These are phyloP conservation scores for Stratiomys singularior DNA, from an alignment of 2,888 invertebrate species.

Conservation along the genomic window DNA sequence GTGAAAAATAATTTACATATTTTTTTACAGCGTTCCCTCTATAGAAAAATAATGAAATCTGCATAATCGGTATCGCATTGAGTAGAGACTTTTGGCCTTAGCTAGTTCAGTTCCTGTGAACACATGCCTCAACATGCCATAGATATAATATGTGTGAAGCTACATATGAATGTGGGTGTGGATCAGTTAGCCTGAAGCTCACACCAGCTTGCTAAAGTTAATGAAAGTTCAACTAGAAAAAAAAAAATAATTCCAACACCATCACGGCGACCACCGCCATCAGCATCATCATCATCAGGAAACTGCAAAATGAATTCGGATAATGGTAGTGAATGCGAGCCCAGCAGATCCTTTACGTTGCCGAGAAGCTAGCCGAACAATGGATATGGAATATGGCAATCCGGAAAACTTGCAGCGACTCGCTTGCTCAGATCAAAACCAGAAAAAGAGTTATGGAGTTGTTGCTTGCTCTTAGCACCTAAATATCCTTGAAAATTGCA, in stretches of 20 bases:
- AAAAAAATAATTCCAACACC: neutral
- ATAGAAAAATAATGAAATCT: conserved; percentile 26
- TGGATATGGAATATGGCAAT: neutral
- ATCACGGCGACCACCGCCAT: too few species aligned
- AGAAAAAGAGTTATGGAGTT: conserved; percentile 8
- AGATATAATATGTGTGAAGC: too few species aligned
- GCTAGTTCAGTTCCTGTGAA: neutral
- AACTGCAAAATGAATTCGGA: conserved; percentile 12
- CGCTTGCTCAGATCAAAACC: neutral
- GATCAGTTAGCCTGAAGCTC: neutral
- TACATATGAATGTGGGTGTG: neutral
- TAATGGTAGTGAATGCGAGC: neutral
- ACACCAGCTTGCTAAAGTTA: neutral
- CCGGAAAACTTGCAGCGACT: neutral
- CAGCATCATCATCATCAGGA: neutral
- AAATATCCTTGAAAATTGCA: conserved; percentile 42
- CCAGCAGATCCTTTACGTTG: neutral
- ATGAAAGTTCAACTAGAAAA: neutral
- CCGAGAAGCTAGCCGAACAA: neutral
- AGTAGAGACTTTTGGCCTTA: neutral
- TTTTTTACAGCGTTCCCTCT: conserved; percentile 4
- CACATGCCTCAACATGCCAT: neutral
- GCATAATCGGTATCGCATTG: conserved; percentile 15
- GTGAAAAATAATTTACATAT: conserved; percentile 31
- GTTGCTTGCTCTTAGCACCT: neutral